A percentile compares a stretch with the other conserved stretches of the same genome.
These are phyloP conservation scores for Drosophila athabasca DNA, from an alignment of 1,140 invertebrate species.

Conservation along the genomic window DNA sequence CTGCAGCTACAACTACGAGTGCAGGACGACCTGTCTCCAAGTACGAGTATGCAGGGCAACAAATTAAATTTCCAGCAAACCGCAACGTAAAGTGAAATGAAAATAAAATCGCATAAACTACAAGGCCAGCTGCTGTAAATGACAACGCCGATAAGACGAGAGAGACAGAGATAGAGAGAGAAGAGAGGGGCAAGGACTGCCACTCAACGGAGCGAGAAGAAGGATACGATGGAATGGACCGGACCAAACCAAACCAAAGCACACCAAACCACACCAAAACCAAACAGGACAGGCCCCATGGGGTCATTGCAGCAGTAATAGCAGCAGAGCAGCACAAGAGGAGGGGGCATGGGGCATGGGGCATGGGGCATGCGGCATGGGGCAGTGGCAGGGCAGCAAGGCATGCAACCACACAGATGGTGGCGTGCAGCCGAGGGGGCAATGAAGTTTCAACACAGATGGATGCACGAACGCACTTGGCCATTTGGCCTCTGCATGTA, in stretches of 20 bases:
- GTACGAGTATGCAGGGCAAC: slow-evolving; percentile 31
- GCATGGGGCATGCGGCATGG: slow-evolving; percentile 12
- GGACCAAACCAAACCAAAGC: background rate
- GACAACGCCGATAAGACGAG: slow-evolving; percentile 56
- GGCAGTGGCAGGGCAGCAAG: slow-evolving; percentile 38
- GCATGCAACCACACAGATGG: slow-evolving; percentile 54
- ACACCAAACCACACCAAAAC: background rate
- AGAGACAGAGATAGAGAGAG: background rate
- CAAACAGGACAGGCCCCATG: slow-evolving; percentile 41
- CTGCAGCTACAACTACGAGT: background rate
- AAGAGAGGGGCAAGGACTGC: background rate
- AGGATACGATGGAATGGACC: background rate
- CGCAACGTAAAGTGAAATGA: slow-evolving; percentile 67
- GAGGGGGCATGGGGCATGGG: background rate
- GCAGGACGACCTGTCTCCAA: slow-evolving; percentile 4
- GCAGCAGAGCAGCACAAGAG: slow-evolving; percentile 7
- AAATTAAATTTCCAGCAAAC: slow-evolving; percentile 66
- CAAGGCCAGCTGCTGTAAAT: slow-evolving; percentile 59
- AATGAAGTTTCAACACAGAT: slow-evolving; percentile 35
- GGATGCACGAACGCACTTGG: slow-evolving; percentile 49
- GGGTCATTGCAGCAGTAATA: slow-evolving; percentile 43
- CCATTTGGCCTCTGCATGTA: slow-evolving; percentile 23
- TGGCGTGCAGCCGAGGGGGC: background rate
- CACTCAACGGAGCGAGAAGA: slow-evolving; percentile 3
- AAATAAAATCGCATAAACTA: slow-evolving; percentile 69